A percentile compares a stretch with the other conserved stretches of the same genome.
Conservation (phyloP, 1,140 invertebrate species). For the Halictus rubicundus region DNA sequence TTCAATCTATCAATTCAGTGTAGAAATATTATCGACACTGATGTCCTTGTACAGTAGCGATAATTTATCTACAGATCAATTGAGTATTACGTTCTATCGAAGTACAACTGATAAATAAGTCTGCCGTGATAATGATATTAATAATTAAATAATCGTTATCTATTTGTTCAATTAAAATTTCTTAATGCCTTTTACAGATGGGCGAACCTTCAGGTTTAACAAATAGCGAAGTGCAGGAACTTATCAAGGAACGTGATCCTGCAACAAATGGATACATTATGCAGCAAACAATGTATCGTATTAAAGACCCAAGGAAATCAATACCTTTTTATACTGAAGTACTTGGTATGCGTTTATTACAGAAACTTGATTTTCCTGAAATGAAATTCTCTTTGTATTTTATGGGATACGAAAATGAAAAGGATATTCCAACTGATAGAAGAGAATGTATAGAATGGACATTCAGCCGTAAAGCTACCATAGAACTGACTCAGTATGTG, state of each 20-base stretch:
- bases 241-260: constrained; percentile 84
- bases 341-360: constrained; percentile 93
- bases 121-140: not conserved
- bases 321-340: constrained; percentile 95
- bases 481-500: constrained; percentile 95
- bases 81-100: not conserved
- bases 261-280: constrained; percentile 92
- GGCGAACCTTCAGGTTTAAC: constrained; percentile 82
- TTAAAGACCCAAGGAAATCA: constrained; percentile 93
- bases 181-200: constrained; percentile 73
- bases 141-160: not conserved
- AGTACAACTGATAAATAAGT: not conserved
- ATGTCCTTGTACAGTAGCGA: constrained; percentile 14
- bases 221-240: constrained; percentile 84
- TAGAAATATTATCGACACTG: not conserved
- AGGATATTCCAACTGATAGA: constrained; percentile 87
- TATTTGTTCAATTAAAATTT: not conserved
- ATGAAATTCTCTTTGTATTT: constrained; percentile 97
- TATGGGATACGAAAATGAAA: constrained; percentile 92
- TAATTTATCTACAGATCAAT: constrained; percentile 31
- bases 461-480: constrained; percentile 90
- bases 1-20: not conserved
- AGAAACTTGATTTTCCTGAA: constrained; percentile 93
- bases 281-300: constrained; percentile 97
- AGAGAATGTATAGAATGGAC: constrained; percentile 88